These are phyloP conservation scores for Aphelinus certus DNA, from an alignment of 1,140 invertebrate species.

Conservation along the genomic window DNA sequence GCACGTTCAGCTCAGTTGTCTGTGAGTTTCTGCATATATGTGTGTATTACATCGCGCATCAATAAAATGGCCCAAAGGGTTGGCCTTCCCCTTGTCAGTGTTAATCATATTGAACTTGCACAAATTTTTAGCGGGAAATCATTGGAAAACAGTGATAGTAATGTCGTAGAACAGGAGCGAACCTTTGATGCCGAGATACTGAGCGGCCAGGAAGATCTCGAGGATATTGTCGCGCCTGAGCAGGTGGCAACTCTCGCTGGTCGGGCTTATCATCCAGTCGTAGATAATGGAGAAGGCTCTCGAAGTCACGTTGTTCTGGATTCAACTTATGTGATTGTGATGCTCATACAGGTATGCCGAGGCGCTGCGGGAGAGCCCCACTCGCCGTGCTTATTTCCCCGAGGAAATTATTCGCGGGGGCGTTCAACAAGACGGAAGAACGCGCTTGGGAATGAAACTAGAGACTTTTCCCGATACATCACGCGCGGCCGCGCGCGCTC, in stretches of 20 bases:
- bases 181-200: slow-evolving; percentile 75
- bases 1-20: no score
- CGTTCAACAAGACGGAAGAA: neutral
- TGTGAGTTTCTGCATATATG: no score
- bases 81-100: no score
- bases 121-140: slow-evolving; percentile 6
- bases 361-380: no score
- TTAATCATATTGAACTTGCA: no score
- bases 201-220: slow-evolving; percentile 74
- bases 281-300: slow-evolving; percentile 75
- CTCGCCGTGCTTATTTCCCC: slow-evolving; percentile 37
- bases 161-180: slow-evolving; percentile 14
- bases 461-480: no score
- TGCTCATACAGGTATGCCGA: slow-evolving; percentile 20
- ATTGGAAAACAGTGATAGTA: slow-evolving; percentile 21
- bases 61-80: no score
- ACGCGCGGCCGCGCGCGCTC: no score
- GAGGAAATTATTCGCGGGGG: slow-evolving; percentile 33
- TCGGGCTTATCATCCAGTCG: slow-evolving; percentile 77
- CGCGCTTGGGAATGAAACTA: no score
- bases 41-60: no score
- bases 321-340: slow-evolving; percentile 19
- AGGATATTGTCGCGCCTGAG: slow-evolving; percentile 74
- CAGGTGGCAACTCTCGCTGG: slow-evolving; percentile 68
- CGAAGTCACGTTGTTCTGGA: slow-evolving; percentile 67